Evolutionary conservation across 2,797 vertebrate genomes (phyloP).

Genomic region (Halcyon chelicuti): DNA sequence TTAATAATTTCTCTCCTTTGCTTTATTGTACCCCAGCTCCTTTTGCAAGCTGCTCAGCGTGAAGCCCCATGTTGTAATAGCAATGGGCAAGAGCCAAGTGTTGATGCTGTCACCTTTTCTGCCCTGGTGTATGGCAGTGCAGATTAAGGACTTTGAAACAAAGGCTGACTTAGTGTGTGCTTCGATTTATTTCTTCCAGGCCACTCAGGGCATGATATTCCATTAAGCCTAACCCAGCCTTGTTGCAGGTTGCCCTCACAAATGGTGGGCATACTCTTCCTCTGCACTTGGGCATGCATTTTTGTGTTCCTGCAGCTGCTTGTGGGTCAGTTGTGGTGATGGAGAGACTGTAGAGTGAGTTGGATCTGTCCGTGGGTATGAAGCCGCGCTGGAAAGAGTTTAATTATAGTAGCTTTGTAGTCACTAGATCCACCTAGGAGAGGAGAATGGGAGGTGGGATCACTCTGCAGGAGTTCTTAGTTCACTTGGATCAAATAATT

Average conservation of each 20-base stretch:
- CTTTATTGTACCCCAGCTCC: neutral
- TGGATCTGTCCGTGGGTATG: neutral
- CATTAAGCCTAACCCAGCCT: neutral
- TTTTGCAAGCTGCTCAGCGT: neutral
- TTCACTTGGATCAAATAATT: neutral
- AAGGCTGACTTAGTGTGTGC: fast-evolving
- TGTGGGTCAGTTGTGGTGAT: neutral
- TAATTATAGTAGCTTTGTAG: neutral
- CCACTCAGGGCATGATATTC: fast-evolving
- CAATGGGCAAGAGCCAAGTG: neutral
- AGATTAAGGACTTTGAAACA: neutral
- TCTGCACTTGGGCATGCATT: neutral
- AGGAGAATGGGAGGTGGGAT: neutral
- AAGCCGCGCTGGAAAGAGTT: neutral
- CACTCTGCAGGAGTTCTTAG: neutral
- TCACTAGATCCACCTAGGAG: neutral
- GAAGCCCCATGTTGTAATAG: neutral
- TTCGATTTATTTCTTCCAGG: neutral
- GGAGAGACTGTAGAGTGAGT: neutral
- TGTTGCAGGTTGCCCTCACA: neutral
- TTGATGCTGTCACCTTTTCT: neutral
- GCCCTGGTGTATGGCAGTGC: neutral
- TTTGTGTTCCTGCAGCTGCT: neutral
- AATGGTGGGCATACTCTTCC: neutral
- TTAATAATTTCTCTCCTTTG: neutral